These are phyloP conservation scores for Capromys pilorides DNA, from an alignment of 2,797 vertebrate genomes.

Conservation along the genomic window DNA sequence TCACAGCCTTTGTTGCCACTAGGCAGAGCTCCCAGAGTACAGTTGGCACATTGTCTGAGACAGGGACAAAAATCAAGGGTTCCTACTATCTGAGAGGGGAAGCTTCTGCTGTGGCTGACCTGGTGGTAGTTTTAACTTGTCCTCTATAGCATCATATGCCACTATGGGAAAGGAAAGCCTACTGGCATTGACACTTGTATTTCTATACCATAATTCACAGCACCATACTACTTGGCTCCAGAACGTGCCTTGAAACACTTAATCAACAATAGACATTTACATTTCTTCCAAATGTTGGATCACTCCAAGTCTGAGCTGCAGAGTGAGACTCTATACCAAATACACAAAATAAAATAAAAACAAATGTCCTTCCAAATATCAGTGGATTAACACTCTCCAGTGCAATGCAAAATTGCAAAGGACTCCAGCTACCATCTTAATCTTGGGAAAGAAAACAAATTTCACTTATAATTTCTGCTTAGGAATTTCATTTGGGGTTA, in stretches of 20 bases:
- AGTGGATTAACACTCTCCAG: slow-evolving; percentile 26
- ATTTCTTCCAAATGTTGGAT: slow-evolving; percentile 26
- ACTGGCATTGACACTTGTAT: slow-evolving; percentile 49
- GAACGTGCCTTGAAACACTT: slow-evolving; percentile 71
- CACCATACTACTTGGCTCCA: slow-evolving; percentile 62
- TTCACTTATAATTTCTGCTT: not conserved
- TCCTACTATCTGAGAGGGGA: slow-evolving; percentile 64
- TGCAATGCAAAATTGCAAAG: not conserved
- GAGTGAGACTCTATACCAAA: too few species aligned
- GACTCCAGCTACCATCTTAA: not conserved
- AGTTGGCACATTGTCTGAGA: slow-evolving; percentile 71
- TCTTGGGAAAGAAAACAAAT: slow-evolving; percentile 25
- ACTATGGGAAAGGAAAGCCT: slow-evolving; percentile 52
- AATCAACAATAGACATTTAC: slow-evolving; percentile 70
- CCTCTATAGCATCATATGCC: slow-evolving; percentile 50
- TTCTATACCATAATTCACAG: slow-evolving; percentile 76
- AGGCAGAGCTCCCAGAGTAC: slow-evolving; percentile 57
- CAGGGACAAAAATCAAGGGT: slow-evolving; percentile 64
- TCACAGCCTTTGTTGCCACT: slow-evolving; percentile 61
- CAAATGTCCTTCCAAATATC: slow-evolving; percentile 60
- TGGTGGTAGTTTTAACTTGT: slow-evolving; percentile 62
- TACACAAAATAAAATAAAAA: too few species aligned
- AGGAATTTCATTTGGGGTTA: slow-evolving; percentile 11
- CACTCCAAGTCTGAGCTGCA: too few species aligned
- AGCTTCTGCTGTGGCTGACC: slow-evolving; percentile 50